Base-by-base conservation (phyloP, 2,888 invertebrate species). In the Tupiocoris notatus region DNA sequence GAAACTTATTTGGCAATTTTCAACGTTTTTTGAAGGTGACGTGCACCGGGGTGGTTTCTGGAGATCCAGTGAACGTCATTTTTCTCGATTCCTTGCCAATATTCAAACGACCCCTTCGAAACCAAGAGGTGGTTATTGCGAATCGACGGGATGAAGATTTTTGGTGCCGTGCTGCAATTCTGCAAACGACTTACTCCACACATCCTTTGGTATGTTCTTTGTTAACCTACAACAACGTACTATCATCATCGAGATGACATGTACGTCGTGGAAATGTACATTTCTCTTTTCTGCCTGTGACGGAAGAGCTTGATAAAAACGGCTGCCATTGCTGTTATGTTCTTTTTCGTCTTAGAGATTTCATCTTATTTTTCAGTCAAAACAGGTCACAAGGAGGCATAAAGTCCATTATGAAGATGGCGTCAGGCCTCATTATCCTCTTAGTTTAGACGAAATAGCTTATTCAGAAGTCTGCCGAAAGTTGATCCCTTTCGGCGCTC, bases 391-490 rank as follows among this genome's bases (percentile, higher is more conserved):
- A 12, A 39, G 6, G 3, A 39, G 12, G 39, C 39, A 39, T 12
- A 3, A 39, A 39, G 39, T 39, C 6, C 39, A 39, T 12, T 39
- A 39, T 12, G 39, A 39, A 39, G 39, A 39, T 39, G 39, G 39
- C 39, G 39, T 39, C 39, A 39, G 39, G 39, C 39, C 39, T 39
- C 6, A 7, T 12, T 3, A 39, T 7, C 39, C 39, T 39, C 39
- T 39, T 12, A 39, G 39, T 39, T n/a, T 59, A n/a, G n/a, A 59
- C n/a, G 73, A 73, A 25, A 73, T 73, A 1, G 73, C 73, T 2
- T 73, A 73, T 54, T 17, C n/a, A 3, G 73, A 73, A 2, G 63
- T n/a, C 21, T 73, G 73, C 16, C 54, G 17, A 6, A 73, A 17
- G 2, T 1, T 62, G 39, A 73, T 73, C 6, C 73, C 73, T 20